Evolutionary conservation across 2,113 vertebrate species (phyloP).

Genomic region (Synchiropus splendidus): DNA sequence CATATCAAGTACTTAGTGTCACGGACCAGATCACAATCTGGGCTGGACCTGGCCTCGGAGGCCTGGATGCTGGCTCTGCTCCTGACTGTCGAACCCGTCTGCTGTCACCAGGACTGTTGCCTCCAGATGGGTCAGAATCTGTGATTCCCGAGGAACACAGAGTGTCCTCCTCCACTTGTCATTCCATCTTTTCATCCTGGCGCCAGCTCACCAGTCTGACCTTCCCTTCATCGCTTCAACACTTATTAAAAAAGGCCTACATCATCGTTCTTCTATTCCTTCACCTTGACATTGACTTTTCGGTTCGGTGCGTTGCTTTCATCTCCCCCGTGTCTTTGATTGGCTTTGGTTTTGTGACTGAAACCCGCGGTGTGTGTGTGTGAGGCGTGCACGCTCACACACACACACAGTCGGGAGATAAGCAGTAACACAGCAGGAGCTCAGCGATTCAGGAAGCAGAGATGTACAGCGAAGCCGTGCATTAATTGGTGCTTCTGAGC

Average conservation of each 20-base stretch:
- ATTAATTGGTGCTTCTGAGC: conserved; percentile 56
- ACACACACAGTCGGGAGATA: conserved; percentile 25
- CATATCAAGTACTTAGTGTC: not conserved
- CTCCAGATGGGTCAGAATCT: no score
- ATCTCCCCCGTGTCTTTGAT: conserved; percentile 37
- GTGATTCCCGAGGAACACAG: conserved; percentile 16
- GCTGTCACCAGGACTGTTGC: no score
- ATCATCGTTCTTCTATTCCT: conserved; percentile 41
- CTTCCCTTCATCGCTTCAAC: conserved; percentile 21
- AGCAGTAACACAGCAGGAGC: conserved; percentile 50
- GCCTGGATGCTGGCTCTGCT: not conserved
- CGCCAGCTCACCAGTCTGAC: conserved; percentile 17
- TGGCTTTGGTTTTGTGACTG: conserved; percentile 36
- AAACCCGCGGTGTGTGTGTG: conserved; percentile 21
- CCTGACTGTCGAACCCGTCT: not conserved
- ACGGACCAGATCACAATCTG: not conserved
- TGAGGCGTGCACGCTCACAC: conserved; percentile 4
- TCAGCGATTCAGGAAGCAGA: conserved; percentile 45
- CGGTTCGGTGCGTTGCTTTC: conserved; percentile 24
- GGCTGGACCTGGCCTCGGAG: no score
- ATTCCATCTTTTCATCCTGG: conserved; percentile 15
- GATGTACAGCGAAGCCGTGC: conserved; percentile 42
- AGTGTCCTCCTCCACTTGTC: conserved; percentile 13
- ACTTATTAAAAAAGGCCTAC: conserved; percentile 15
- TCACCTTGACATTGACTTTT: conserved; percentile 47